A percentile compares a stretch with the other conserved stretches of the same genome.
Conservation (phyloP, 2,888 invertebrate genomes). For the Drosophila glabriapex region DNA sequence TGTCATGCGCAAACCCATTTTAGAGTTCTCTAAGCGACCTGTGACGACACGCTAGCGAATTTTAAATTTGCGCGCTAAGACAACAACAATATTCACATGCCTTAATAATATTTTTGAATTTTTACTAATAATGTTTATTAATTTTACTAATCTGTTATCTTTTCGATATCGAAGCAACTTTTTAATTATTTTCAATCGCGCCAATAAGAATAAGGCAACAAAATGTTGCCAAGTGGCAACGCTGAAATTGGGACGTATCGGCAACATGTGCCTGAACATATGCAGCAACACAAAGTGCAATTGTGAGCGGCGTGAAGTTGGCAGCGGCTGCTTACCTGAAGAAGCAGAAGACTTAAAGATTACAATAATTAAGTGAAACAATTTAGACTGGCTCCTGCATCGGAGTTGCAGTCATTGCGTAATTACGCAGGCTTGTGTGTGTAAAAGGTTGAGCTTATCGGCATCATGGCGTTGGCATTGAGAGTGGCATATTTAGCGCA, state of each 20-base stretch:
- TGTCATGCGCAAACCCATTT: constrained; percentile 31
- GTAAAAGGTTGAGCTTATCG: constrained; percentile 24
- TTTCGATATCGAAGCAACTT: neutral
- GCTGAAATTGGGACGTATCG: constrained; percentile 2
- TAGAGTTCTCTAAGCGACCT: neutral
- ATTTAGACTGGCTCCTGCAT: constrained; percentile 63
- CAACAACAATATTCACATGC: neutral
- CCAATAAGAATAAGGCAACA: constrained; percentile 6
- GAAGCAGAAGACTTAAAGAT: constrained; percentile 45
- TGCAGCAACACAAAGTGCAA: constrained; percentile 28
- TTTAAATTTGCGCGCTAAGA: neutral
- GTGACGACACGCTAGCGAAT: constrained; percentile 27
- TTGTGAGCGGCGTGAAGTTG: constrained; percentile 48
- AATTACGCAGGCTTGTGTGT: constrained; percentile 44
- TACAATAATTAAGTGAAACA: constrained; percentile 47
- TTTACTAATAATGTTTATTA: neutral
- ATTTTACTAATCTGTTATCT: neutral
- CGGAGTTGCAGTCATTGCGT: constrained; percentile 71
- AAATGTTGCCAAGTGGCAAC: constrained; percentile 31
- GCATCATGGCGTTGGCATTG: constrained; percentile 76
- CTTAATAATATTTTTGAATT: too few species aligned
- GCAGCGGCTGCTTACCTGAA: constrained; percentile 41
- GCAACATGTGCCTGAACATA: constrained; percentile 10
- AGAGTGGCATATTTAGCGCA: constrained; percentile 69
- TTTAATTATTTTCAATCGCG: neutral